These are phyloP conservation scores for Darevskia mixta DNA, from an alignment of 2,797 vertebrate genomes.

Conservation along the genomic window DNA sequence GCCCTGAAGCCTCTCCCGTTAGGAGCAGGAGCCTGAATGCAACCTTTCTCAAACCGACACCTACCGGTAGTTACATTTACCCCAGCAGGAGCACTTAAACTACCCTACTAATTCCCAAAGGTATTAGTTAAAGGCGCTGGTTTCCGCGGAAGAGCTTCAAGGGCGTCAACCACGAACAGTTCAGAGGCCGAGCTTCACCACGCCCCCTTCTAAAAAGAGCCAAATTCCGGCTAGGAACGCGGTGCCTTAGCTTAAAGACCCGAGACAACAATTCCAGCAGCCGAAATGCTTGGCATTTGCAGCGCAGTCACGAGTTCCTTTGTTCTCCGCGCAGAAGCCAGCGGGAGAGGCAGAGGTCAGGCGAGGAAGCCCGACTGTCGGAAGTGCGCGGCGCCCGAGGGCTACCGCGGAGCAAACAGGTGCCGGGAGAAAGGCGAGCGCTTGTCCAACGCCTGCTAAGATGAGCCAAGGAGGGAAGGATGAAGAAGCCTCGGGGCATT, in stretches of 20 bases:
- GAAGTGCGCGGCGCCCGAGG: background rate
- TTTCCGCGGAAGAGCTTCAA: background rate
- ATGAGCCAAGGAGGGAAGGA: background rate
- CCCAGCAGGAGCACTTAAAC: background rate
- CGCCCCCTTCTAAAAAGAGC: background rate
- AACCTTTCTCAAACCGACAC: no score
- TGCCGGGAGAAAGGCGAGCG: background rate
- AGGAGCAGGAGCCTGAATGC: background rate
- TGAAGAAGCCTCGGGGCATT: no score
- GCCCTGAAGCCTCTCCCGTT: background rate
- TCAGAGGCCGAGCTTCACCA: background rate
- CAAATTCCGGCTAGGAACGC: no score
- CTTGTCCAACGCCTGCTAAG: background rate
- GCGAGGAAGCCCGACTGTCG: rapidly evolving
- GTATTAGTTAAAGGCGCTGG: background rate
- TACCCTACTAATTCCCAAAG: no score
- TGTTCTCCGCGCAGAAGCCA: background rate
- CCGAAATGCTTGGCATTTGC: background rate
- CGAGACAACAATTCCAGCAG: no score
- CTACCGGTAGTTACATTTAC: background rate
- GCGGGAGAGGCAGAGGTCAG: no score
- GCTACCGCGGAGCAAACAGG: background rate
- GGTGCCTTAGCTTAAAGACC: no score
- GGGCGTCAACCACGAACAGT: background rate
- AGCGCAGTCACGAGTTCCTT: background rate